Conservation (phyloP, 2,113 vertebrate genomes). For the Aythya baeri region DNA sequence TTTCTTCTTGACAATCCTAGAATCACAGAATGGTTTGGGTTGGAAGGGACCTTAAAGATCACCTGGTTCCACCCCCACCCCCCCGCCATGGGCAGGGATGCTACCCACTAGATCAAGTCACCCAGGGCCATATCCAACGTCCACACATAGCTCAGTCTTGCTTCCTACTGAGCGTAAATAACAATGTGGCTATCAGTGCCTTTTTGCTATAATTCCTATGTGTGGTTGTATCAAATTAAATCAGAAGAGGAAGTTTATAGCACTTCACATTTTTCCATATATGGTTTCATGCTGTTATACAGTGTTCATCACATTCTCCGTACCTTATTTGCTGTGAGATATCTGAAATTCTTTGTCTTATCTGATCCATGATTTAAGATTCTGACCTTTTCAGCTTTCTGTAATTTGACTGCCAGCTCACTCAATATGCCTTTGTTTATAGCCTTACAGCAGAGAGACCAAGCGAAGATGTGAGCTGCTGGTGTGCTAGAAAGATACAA, state of each 20-base stretch:
- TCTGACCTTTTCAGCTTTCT: slow-evolving; percentile 65
- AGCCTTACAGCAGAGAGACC: slow-evolving; percentile 28
- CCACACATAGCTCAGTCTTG: background rate
- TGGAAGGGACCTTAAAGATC: too few species aligned
- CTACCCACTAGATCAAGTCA: too few species aligned
- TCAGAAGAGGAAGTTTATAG: slow-evolving; percentile 35
- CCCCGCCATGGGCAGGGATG: too few species aligned
- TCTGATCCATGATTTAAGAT: slow-evolving; percentile 56
- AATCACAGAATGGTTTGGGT: too few species aligned
- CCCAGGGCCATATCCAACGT: background rate
- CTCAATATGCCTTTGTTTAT: slow-evolving; percentile 52
- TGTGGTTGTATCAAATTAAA: slow-evolving; percentile 6
- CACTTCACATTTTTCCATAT: background rate
- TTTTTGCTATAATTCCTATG: slow-evolving; percentile 36
- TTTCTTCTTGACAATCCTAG: background rate
- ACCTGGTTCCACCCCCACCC: too few species aligned
- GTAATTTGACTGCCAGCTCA: slow-evolving; percentile 42
- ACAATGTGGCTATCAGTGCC: background rate
- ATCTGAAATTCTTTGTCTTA: slow-evolving; percentile 54
- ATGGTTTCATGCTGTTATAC: slow-evolving; percentile 8
- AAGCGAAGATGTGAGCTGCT: background rate
- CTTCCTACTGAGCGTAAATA: slow-evolving; percentile 11
- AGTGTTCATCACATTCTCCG: background rate
- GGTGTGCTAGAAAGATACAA: background rate
- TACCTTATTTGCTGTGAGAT: slow-evolving; percentile 45